A percentile compares a stretch with the other conserved stretches of the same genome.
Evolutionary conservation across 2,113 vertebrate genomes (phyloP).

Genomic region (Paracanthobrama guichenoti): DNA sequence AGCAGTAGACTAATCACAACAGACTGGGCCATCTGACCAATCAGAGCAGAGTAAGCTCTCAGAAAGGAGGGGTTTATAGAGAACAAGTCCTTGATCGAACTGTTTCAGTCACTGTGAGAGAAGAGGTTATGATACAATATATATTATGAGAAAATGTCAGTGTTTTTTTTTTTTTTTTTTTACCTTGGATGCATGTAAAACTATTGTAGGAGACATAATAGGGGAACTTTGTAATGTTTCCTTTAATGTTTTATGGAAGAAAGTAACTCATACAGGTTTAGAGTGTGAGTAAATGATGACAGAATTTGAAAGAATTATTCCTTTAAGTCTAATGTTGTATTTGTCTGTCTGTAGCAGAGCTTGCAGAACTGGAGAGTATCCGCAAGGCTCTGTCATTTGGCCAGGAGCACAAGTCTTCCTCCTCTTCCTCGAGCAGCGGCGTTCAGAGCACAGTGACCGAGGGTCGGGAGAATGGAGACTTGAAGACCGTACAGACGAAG

Average conservation of each 20-base stretch:
- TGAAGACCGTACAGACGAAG: constrained; percentile 81
- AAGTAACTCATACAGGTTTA: neutral
- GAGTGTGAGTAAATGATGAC: neutral
- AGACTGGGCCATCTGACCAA: too few relatives aligned
- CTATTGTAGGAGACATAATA: too few relatives aligned
- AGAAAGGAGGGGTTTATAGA: too few relatives aligned
- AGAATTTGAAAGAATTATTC: constrained; percentile 32
- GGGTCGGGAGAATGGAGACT: constrained; percentile 87
- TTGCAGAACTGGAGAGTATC: constrained; percentile 92
- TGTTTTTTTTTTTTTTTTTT: too few relatives aligned
- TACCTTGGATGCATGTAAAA: too few relatives aligned
- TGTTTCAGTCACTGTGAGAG: too few relatives aligned
- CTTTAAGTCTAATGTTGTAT: constrained; percentile 4
- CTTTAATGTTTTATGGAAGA: neutral
- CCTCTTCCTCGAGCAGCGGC: constrained; percentile 76
- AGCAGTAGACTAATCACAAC: too few relatives aligned
- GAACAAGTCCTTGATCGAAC: too few relatives aligned
- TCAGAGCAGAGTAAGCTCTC: too few relatives aligned
- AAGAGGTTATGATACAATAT: too few relatives aligned
- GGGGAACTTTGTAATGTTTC: neutral
- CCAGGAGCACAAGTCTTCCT: constrained; percentile 85
- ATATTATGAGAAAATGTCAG: too few relatives aligned
- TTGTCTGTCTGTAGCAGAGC: constrained; percentile 73
- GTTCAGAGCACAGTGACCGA: constrained; percentile 70
- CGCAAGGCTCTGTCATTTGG: constrained; percentile 91